Percentiles rank a stretch among this genome's conserved stretches.
These are phyloP conservation scores for Lasioglossum morio DNA, from an alignment of 2,888 invertebrate species.

Conservation along the genomic window DNA sequence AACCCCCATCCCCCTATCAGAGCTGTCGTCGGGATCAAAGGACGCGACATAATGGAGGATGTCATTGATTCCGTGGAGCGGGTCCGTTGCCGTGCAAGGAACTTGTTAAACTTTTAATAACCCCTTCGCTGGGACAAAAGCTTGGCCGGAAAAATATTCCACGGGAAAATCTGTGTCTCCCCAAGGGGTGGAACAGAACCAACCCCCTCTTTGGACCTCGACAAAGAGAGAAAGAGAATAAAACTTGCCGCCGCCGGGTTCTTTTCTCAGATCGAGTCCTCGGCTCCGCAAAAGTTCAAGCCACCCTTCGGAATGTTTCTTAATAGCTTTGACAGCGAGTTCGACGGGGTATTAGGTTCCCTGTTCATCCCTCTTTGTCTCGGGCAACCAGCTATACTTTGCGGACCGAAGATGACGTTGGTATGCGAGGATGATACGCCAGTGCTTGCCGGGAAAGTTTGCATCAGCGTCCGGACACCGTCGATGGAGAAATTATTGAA, in stretches of 20 bases:
- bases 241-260: conserved; percentile 11
- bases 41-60: neutral
- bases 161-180: neutral
- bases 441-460: neutral
- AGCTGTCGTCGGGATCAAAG: conserved; percentile 32
- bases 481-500: neutral
- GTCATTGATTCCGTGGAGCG: conserved; percentile 16
- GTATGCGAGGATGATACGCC: neutral
- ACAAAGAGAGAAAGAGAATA: conserved; percentile 23
- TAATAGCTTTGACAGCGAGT: conserved; percentile 6
- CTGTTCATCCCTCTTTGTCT: neutral
- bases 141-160: conserved; percentile 10
- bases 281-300: neutral
- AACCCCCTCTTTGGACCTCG: neutral
- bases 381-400: neutral
- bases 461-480: neutral
- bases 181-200: neutral
- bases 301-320: neutral
- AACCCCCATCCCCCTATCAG: neutral
- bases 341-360: neutral
- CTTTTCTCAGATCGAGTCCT: conserved; percentile 10
- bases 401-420: neutral
- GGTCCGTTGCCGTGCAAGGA: neutral
- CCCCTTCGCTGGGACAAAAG: conserved; percentile 6
- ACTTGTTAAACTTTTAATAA: conserved; percentile 39